Evolutionary conservation across 2,797 vertebrate species (phyloP).

Genomic region (Micromesistius poutassou): DNA sequence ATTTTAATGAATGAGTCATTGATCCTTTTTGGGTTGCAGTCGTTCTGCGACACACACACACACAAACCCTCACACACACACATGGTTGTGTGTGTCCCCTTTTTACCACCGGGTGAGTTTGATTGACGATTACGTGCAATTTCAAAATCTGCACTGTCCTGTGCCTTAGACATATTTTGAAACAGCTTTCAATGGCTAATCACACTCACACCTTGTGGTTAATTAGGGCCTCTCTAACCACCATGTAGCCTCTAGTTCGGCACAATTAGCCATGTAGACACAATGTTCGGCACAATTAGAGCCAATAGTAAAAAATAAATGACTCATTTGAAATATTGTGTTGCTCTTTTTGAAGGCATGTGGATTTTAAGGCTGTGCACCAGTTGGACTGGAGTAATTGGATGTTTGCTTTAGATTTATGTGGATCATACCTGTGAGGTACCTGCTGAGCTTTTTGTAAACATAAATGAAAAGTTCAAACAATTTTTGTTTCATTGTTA

Average conservation of each 20-base stretch:
- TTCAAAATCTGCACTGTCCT: too few relatives aligned
- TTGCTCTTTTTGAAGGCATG: constrained; percentile 25
- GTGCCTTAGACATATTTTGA: too few relatives aligned
- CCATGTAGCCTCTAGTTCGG: neutral
- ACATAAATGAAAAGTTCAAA: neutral
- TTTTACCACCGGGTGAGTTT: too few relatives aligned
- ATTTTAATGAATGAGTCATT: neutral
- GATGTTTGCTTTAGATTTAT: constrained; percentile 43
- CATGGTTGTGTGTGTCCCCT: neutral
- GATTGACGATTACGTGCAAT: too few relatives aligned
- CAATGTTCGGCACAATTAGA: neutral
- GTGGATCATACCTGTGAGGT: neutral
- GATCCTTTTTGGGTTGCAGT: neutral
- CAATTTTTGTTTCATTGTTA: neutral
- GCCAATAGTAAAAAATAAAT: neutral
- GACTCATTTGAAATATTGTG: constrained; percentile 7
- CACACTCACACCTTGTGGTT: too few relatives aligned
- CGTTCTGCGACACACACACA: neutral
- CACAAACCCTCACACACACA: neutral
- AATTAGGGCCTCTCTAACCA: neutral
- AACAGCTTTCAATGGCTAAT: too few relatives aligned
- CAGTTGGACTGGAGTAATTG: constrained; percentile 38
- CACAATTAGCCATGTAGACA: neutral
- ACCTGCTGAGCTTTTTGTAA: neutral
- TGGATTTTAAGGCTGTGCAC: constrained; percentile 49